Conservation (phyloP, 2,888 invertebrate genomes). For the Steinernema hermaphroditum region DNA sequence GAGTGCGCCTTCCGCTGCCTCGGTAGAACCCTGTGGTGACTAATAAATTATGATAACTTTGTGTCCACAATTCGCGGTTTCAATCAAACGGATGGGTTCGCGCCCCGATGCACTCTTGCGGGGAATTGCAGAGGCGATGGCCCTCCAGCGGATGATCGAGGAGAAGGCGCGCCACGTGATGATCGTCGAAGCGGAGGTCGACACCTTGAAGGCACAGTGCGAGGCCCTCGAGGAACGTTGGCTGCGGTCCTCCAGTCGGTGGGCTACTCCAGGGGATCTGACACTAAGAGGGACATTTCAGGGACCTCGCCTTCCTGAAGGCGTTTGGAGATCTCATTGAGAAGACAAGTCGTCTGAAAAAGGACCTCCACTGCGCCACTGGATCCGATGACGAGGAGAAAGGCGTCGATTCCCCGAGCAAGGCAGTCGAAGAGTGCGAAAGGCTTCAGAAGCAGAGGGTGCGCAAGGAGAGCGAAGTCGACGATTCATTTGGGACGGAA, state of each 20-base stretch:
- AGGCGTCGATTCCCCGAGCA: background rate
- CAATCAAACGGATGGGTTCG: constrained; percentile 23
- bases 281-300: background rate
- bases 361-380: background rate
- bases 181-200: background rate
- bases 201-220: constrained; percentile 8
- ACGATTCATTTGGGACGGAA: too few relatives aligned
- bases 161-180: background rate
- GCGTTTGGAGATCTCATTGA: background rate
- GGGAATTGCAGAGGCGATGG: constrained; percentile 9
- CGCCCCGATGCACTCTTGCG: constrained; percentile 1
- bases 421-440: background rate
- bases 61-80: constrained; percentile 7
- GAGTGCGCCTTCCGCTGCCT: background rate
- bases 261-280: background rate
- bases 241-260: background rate
- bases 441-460: background rate
- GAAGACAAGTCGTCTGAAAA: background rate
- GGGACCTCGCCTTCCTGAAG: background rate
- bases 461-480: background rate
- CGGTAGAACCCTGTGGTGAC: background rate
- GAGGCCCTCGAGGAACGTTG: background rate
- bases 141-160: background rate
- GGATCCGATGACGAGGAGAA: background rate
- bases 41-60: constrained; percentile 31